Evolutionary conservation across 2,113 vertebrate genomes (phyloP), one percentile per base, ranked within the genome.

Genomic region (Scalopus aquaticus): DNA sequence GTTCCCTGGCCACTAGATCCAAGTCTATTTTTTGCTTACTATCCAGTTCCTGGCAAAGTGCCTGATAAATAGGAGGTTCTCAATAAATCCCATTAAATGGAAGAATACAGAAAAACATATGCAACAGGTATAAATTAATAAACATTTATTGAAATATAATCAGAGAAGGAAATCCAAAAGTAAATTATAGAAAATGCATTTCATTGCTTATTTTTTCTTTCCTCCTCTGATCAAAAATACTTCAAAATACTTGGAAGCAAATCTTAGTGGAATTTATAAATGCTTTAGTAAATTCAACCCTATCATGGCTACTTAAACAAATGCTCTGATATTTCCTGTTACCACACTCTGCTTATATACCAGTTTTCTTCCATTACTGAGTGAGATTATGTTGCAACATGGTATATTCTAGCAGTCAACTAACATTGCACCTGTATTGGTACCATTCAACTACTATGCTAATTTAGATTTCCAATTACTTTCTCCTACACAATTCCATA

Each of bases 401-500:
- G 56, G 81, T 69, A 79, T 93, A 37, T 37, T 93, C 46, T 51
- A 83, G 44, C 51, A 87, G 35, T 93, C n/a, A 95, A 76, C 69
- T 70, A 94, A 76, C n/a, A 85, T n/a, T 60, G 44, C 37, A 95
- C 95, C 93, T 97, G n/a, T 90, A 72, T 24, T 70, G 70, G 58
- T 35, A 85, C 42, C 85, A 76, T 72, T 84, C 39, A 28, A 88
- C 35, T 44, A 44, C 64, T 94, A 54, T 51, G 42, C 42, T 94
- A 85, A 22, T 93, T 94, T 79, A 76, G 24, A 90, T 92, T 85
- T 70, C 42, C 69, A 88, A 58, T 82, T 83, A 82, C 15, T 94
- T 95, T 81, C 70, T 91, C 79, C 35, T 86, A 96, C 65, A 90
- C 80, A 95, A 54, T 62, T 96, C 79, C 87, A 92, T 60, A 96